Base-by-base conservation (phyloP, 2,888 invertebrate genomes). In the Clunio marinus region DNA sequence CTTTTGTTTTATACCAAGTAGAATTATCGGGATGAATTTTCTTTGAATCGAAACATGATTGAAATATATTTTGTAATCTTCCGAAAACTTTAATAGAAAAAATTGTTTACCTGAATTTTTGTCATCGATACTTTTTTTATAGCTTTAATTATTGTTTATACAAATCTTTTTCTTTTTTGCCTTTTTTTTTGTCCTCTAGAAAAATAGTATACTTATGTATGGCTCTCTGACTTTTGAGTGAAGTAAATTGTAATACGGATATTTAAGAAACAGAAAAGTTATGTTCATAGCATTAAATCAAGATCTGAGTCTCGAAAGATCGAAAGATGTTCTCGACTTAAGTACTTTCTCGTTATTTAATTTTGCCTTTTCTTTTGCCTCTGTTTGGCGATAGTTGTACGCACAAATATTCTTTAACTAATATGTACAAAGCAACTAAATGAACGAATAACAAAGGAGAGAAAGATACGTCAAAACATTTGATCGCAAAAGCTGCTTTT, bases 151-250 rank as follows among this genome's bases (percentile, higher is more conserved):
- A 59, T 32, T 62, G 32, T 62, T 60, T 62, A 24, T 62, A 62
- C 62, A 62, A 41, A 22, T 60, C 37, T 20, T 41, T n/a, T n/a
- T n/a, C n/a, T 41, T 41, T 15, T 37, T 22, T 62, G 32, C 32
- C 62, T 20, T 41, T 8, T n/a, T n/a, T 7, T 32, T 32, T 32
- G 32, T 32, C 27, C 32, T 62, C 41, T 62, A 62, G 32, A 62
- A 62, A 62, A 62, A 62, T 62, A 62, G 62, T 62, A 62, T 62
- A 62, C 62, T 62, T 62, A 32, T 62, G 32, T 62, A 41, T 41
- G 41, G 41, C 41, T 62, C 41, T 62, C 41, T 41, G 41, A 41
- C 15, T 3, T 13, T 15, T 41, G 41, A 41, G 15, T 41, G 41
- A 41, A 41, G 41, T 13, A 41, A n/a, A 41, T 3, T 41, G 41